Evolutionary conservation across 2,113 vertebrate genomes (phyloP).

Genomic region (Gavia stellata): DNA sequence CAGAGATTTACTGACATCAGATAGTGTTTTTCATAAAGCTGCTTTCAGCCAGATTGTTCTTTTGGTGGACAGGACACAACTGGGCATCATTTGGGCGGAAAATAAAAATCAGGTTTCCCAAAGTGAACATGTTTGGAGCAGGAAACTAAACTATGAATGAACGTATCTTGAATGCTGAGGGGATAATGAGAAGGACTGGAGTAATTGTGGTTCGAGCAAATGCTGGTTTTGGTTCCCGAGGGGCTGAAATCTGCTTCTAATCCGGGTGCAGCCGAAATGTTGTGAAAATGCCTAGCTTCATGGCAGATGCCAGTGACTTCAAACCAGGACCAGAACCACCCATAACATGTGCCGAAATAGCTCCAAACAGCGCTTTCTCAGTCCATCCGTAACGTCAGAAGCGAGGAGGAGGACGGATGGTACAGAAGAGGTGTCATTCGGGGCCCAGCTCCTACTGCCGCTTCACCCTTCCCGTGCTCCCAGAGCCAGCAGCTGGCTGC

Average conservation of each 20-base stretch:
- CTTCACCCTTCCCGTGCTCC: neutral
- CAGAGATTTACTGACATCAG: conserved; percentile 51
- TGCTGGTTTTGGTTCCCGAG: neutral
- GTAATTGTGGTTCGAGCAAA: neutral
- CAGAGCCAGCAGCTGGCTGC: accelerated
- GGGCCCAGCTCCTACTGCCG: neutral
- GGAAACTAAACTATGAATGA: conserved; percentile 1
- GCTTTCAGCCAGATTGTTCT: neutral
- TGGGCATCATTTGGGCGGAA: neutral
- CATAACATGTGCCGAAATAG: neutral
- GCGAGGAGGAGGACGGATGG: accelerated
- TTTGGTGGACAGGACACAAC: conserved; percentile 13
- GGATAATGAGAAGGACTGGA: neutral
- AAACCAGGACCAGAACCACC: neutral
- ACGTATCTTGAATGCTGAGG: neutral
- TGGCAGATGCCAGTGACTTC: neutral
- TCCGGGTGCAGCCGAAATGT: neutral
- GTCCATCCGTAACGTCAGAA: neutral
- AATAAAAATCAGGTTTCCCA: neutral
- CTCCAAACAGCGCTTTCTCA: neutral
- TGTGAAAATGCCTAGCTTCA: neutral
- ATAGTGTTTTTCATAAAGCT: conserved; percentile 41
- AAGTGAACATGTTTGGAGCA: neutral
- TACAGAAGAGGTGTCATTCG: neutral
- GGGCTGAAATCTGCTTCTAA: neutral